Evolutionary conservation across 2,888 invertebrate species (phyloP).

Genomic region (Philopedon plagiatum): DNA sequence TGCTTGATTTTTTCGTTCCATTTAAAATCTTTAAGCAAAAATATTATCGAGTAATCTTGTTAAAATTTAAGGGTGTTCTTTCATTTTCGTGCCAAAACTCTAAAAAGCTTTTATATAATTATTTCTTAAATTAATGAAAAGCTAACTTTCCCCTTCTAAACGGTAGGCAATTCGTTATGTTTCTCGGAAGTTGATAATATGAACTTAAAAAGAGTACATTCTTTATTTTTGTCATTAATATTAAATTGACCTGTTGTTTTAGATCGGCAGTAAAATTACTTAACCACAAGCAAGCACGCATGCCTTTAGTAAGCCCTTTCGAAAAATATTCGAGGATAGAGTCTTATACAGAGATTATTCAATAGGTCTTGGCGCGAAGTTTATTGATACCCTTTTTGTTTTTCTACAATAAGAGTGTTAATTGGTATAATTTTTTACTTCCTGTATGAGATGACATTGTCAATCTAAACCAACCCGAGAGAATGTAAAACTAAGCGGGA

Average conservation of each 20-base stretch:
- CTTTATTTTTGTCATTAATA: conserved; percentile 5
- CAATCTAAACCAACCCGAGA: too few species aligned
- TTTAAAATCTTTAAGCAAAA: neutral
- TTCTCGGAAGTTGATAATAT: neutral
- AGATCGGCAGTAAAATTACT: neutral
- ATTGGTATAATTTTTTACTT: too few species aligned
- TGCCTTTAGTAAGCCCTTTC: neutral
- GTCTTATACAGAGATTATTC: too few species aligned
- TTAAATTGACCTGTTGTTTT: neutral
- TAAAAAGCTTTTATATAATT: neutral
- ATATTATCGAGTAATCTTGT: neutral
- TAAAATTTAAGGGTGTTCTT: neutral
- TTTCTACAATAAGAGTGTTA: too few species aligned
- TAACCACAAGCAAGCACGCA: neutral
- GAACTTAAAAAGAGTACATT: conserved; percentile 2
- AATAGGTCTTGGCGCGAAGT: too few species aligned
- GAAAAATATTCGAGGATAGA: neutral
- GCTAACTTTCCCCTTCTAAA: neutral
- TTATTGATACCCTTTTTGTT: too few species aligned
- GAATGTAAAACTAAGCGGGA: too few species aligned
- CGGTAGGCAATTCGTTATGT: neutral
- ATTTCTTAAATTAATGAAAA: conserved; percentile 8
- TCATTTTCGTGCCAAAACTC: neutral
- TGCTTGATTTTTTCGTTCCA: neutral
- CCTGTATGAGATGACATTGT: too few species aligned